These are phyloP conservation scores for Drosophila santomea DNA, from an alignment of 1,140 invertebrate genomes.

Conservation along the genomic window DNA sequence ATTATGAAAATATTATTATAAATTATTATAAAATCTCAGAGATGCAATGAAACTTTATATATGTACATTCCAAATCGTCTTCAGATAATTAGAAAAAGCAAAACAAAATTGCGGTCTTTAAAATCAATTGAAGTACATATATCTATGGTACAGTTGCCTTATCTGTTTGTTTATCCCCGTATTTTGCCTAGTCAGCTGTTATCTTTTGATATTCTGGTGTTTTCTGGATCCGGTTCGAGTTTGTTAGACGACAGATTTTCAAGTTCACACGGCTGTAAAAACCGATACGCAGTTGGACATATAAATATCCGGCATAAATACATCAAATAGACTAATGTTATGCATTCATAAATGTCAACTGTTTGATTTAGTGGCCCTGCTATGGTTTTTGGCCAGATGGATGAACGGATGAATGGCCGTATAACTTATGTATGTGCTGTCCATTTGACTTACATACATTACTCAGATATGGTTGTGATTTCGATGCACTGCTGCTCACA, in stretches of 20 bases:
- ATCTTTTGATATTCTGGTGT: slow-evolving; percentile 10
- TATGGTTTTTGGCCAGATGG: not conserved
- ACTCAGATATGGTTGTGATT: not conserved
- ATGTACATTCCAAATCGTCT: too few relatives aligned
- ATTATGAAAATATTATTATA: not conserved
- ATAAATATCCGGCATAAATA: not conserved
- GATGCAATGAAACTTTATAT: not conserved
- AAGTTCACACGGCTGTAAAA: slow-evolving; percentile 62
- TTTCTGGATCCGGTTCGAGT: slow-evolving; percentile 37
- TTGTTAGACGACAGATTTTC: slow-evolving; percentile 54
- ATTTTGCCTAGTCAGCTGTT: slow-evolving; percentile 3
- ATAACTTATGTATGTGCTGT: not conserved
- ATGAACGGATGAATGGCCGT: not conserved
- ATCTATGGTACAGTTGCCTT: not conserved
- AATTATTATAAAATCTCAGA: not conserved
- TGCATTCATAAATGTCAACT: slow-evolving; percentile 42
- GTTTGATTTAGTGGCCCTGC: slow-evolving; percentile 4
- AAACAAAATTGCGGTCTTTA: not conserved
- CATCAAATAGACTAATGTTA: slow-evolving; percentile 22
- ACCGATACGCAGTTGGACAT: slow-evolving; percentile 25
- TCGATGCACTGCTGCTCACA: not conserved
- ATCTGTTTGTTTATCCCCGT: slow-evolving; percentile 3
- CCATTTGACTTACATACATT: not conserved
- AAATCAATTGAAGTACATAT: not conserved
- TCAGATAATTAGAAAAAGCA: too few relatives aligned